Percentiles rank a stretch among this genome's conserved stretches.
Conservation (phyloP, 2,113 vertebrate species). For the Cephalopterus ornatus region DNA sequence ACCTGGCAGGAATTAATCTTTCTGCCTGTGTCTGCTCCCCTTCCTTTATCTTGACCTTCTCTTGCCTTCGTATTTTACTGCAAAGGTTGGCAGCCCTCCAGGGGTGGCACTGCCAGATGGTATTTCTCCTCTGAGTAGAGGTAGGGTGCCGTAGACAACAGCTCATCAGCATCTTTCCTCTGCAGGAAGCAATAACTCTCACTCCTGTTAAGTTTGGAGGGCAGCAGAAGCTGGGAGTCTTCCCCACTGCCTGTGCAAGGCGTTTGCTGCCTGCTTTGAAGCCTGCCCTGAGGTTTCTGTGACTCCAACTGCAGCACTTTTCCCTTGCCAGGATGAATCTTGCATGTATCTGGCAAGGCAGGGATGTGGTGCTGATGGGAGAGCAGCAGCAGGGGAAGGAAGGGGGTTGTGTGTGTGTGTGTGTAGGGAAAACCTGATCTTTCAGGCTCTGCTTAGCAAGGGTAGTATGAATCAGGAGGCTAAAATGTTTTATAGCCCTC, state of each 20-base stretch:
- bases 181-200: slow-evolving; percentile 1
- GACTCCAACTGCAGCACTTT: neutral
- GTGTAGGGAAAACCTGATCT: neutral
- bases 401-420: neutral
- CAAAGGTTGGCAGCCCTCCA: slow-evolving; percentile 61
- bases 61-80: slow-evolving; percentile 31
- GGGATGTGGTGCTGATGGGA: neutral
- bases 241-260: neutral
- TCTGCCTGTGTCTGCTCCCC: neutral
- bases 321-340: neutral
- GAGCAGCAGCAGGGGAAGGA: neutral
- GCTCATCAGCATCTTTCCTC: slow-evolving; percentile 54
- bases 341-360: neutral
- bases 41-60: slow-evolving; percentile 55
- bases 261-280: neutral
- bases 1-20: slow-evolving; percentile 39
- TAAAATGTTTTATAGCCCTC: slow-evolving; percentile 14
- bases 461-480: neutral
- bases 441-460: neutral
- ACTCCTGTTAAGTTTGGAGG: slow-evolving; percentile 3
- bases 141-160: slow-evolving; percentile 37
- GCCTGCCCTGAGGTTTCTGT: neutral
- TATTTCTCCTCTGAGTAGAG: slow-evolving; percentile 38
- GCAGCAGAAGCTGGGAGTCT: neutral
- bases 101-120: slow-evolving; percentile 59